phyloP scores from a whole-genome alignment of 1,140 invertebrate species.

The Drosophila aff. region DNA sequence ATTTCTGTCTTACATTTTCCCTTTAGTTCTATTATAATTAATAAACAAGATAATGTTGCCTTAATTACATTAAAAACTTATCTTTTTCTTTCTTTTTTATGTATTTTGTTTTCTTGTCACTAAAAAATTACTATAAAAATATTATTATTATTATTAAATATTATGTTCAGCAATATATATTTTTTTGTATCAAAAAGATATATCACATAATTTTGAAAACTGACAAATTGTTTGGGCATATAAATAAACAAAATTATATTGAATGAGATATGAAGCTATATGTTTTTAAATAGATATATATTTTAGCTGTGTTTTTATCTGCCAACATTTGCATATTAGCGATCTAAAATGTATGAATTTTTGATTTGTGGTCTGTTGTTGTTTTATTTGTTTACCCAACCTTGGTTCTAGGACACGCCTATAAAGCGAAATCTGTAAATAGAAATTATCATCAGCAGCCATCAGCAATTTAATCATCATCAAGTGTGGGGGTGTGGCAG shows the following conservation, averaged over 20 bases:
- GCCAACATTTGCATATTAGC: slow-evolving; percentile 4
- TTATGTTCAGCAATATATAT: too few species aligned
- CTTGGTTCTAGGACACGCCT: slow-evolving; percentile 70
- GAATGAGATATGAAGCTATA: background rate
- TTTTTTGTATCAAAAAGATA: background rate
- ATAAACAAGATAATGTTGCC: background rate
- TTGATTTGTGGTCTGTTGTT: slow-evolving; percentile 49
- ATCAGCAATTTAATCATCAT: slow-evolving; percentile 61
- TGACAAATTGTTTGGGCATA: background rate
- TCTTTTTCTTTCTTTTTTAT: background rate
- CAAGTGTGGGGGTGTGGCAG: slow-evolving; percentile 58
- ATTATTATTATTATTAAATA: too few species aligned
- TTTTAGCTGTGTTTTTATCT: slow-evolving; percentile 1
- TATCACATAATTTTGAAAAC: background rate
- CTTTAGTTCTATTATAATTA: too few species aligned
- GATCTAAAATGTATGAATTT: slow-evolving; percentile 36
- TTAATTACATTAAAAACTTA: background rate
- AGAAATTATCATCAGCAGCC: slow-evolving; percentile 74
- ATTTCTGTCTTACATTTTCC: too few species aligned
- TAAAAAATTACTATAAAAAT: background rate
- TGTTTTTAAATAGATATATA: background rate
- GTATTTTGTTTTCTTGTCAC: background rate
- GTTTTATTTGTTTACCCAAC: slow-evolving; percentile 58
- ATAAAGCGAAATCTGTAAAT: slow-evolving; percentile 77
- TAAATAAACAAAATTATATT: background rate